Percentiles rank a stretch among this genome's conserved stretches.
phyloP scores from a whole-genome alignment of 2,888 invertebrate species.

The Antheraea assamensis region DNA sequence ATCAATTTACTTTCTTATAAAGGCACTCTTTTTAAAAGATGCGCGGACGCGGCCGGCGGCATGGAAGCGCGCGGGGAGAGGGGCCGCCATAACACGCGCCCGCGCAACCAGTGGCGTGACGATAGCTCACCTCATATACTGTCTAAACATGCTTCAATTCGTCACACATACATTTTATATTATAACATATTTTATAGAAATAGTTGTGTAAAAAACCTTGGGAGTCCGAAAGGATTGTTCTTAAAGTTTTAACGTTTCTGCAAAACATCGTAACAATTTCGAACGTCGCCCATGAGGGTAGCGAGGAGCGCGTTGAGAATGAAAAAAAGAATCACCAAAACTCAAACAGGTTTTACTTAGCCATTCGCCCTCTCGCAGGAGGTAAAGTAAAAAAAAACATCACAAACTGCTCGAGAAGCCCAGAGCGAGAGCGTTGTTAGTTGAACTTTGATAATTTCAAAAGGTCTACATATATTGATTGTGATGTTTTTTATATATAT shows the following conservation, averaged over 20 bases:
- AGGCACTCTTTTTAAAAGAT: constrained; percentile 67
- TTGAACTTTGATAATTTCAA: constrained; percentile 22
- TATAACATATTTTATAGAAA: constrained; percentile 58
- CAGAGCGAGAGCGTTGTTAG: constrained; percentile 28
- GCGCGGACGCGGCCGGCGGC: constrained; percentile 50
- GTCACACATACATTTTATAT: constrained; percentile 52
- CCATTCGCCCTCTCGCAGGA: constrained; percentile 66
- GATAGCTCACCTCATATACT: constrained; percentile 42
- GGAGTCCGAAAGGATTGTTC: constrained; percentile 65
- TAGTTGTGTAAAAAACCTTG: constrained; percentile 59
- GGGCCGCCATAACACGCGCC: constrained; percentile 42
- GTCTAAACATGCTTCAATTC: constrained; percentile 49
- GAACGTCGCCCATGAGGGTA: constrained; percentile 51
- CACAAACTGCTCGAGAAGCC: constrained; percentile 51
- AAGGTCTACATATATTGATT: background rate
- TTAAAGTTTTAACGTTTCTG: constrained; percentile 55
- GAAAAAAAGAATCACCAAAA: constrained; percentile 77
- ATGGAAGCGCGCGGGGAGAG: constrained; percentile 59
- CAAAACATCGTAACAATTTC: constrained; percentile 51
- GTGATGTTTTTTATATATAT: background rate
- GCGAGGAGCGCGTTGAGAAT: constrained; percentile 57
- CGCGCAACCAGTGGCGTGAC: constrained; percentile 41
- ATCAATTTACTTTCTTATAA: constrained; percentile 75
- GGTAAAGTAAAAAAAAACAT: constrained; percentile 63
- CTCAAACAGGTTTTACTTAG: constrained; percentile 69